Conservation (phyloP, 2,888 invertebrate species). For the Salticus scenicus region DNA sequence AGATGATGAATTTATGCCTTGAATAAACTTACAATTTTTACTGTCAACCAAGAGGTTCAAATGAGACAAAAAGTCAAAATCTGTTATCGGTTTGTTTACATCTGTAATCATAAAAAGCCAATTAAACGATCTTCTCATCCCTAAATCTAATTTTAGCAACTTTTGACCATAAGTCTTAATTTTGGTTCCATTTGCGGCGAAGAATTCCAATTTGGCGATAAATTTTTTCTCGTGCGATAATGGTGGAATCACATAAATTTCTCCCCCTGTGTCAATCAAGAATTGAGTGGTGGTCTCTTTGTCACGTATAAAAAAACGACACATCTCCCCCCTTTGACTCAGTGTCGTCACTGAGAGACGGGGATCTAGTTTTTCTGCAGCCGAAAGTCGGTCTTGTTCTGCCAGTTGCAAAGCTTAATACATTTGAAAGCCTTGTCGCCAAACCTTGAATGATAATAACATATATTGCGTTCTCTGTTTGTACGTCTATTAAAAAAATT, state of each 20-base stretch:
- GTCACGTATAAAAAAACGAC: conserved; percentile 14
- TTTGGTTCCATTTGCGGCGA: conserved; percentile 30
- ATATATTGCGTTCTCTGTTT: neutral
- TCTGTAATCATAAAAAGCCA: conserved; percentile 25
- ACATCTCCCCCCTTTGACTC: neutral
- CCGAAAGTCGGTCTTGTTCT: neutral
- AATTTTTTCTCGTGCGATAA: neutral
- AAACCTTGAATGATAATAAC: conserved; percentile 17
- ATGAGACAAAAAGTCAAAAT: neutral
- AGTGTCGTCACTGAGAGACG: conserved; percentile 22
- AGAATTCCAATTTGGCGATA: conserved; percentile 20
- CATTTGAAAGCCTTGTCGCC: conserved; percentile 16
- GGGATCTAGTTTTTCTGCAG: conserved; percentile 20
- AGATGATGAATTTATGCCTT: no score
- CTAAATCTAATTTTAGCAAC: no score
- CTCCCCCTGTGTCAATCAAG: no score
- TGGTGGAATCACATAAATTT: no score
- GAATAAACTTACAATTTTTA: no score
- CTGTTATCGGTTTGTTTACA: conserved; percentile 33
- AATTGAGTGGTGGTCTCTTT: conserved; percentile 6
- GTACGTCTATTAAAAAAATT: no score
- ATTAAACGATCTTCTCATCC: no score
- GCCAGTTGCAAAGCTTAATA: neutral
- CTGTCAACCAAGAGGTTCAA: neutral
- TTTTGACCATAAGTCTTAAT: conserved; percentile 24